Base-by-base conservation (phyloP, 2,797 vertebrate genomes). In the Diglossa cyanea region DNA sequence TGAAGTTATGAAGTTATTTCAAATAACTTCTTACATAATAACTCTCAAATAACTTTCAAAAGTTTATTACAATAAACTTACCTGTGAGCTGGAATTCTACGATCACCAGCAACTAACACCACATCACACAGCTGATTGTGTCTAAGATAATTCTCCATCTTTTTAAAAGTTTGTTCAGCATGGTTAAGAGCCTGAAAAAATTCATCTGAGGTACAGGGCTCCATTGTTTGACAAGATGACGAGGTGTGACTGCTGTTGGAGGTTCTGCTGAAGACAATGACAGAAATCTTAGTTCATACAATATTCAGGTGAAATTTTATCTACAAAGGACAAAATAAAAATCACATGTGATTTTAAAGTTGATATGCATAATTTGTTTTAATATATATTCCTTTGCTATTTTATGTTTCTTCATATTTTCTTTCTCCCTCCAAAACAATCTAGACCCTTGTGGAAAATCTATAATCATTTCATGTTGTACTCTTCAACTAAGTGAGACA, bases 51-150 rank as follows among this genome's bases (percentile, higher is more conserved):
- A 42, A 44, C 42, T 44, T 44, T 44, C 42, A 44, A 11, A 44
- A 10, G 42, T 44, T 44, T 44, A 28, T 51, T 8, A 51, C 6
- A 40, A 81, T 33, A 62, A 79, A 53, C 78, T 93, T 97, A 99
- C 99, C 99, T 99, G 97, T 99, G 99, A 54, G 99, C 99, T 81
- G 99, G 99, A 98, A 99, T 99, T 96, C 99, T 98, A 39, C 99
- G 98, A 28, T 99, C 99, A 87, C 99, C 99, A 50, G 98, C 99
- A 93, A 99, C 98, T 92, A 99, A 98, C 47, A 99, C 98, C 79
- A 99, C 99, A 66, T 99, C 99, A 84, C 99, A 99, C 4, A 99
- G 98, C 94, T 99, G 99, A 62, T 99, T 98, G 85, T 98, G 98
- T 95, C 98, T 98, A 91, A 99, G 97, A 97, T 99, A 99, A 83